Evolutionary conservation across 1,140 invertebrate species (phyloP).

Genomic region (Agrypnia vestita): DNA sequence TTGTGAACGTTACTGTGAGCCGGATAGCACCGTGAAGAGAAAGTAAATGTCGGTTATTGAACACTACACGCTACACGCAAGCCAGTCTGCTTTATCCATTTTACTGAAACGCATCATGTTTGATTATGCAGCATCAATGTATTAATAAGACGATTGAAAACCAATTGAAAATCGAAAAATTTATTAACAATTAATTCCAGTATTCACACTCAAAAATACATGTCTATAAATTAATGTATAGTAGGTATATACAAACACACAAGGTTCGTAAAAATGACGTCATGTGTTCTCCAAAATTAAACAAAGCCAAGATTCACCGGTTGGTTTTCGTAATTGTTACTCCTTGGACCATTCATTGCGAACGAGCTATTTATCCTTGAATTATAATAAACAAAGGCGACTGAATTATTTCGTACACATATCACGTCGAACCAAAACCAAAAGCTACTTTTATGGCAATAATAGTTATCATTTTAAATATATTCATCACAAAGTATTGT

Average conservation of each 20-base stretch:
- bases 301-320: neutral
- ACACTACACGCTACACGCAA: conserved; percentile 5
- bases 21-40: conserved; percentile 43
- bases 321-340: conserved; percentile 20
- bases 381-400: conserved; percentile 23
- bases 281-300: conserved; percentile 15
- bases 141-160: neutral
- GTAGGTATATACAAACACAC: conserved; percentile 5
- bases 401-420: neutral
- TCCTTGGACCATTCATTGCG: conserved; percentile 12
- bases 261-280: neutral
- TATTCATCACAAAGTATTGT: neutral
- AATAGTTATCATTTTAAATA: neutral
- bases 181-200: neutral
- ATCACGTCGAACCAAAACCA: conserved; percentile 16
- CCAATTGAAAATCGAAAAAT: neutral
- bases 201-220: neutral
- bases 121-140: neutral
- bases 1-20: conserved; percentile 30
- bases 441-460: neutral
- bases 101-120: conserved; percentile 5
- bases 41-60: conserved; percentile 50
- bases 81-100: neutral
- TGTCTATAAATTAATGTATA: neutral
- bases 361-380: conserved; percentile 34